Evolutionary conservation across 2,797 vertebrate species (phyloP).

Genomic region (Catostomus latipinnis): DNA sequence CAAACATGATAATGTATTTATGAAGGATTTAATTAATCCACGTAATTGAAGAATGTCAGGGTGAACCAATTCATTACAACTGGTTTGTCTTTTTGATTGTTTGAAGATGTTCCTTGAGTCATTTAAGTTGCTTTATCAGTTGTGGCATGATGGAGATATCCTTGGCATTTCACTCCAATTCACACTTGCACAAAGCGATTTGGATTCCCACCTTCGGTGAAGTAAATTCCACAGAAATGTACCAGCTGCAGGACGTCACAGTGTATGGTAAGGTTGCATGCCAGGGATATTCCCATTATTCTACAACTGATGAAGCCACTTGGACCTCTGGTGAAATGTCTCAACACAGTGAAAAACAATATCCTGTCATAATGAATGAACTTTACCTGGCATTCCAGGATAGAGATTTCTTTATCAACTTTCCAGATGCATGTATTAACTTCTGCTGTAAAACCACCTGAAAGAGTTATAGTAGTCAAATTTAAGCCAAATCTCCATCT

Average conservation of each 20-base stretch:
- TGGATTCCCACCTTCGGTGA: not conserved
- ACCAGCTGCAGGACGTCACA: constrained; percentile 3
- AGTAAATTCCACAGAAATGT: not conserved
- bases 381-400: constrained; percentile 5
- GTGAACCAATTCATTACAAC: not conserved
- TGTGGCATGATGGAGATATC: not conserved
- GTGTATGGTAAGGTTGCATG: constrained; percentile 4
- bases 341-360: not conserved
- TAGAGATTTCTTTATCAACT: constrained; percentile 3
- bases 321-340: not conserved
- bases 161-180: not conserved
- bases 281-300: not conserved
- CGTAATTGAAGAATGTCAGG: not conserved
- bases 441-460: not conserved
- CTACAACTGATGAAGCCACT: not conserved
- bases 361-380: not conserved
- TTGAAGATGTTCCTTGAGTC: not conserved
- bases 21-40: too few species aligned
- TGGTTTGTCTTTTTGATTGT: not conserved
- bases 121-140: not conserved
- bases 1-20: too few species aligned
- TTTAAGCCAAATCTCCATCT: constrained; percentile 8
- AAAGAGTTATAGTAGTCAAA: not conserved
- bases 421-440: not conserved
- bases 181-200: not conserved